Evolutionary conservation across 1,140 invertebrate species (phyloP).

Genomic region (Pristionchus pacificus): DNA sequence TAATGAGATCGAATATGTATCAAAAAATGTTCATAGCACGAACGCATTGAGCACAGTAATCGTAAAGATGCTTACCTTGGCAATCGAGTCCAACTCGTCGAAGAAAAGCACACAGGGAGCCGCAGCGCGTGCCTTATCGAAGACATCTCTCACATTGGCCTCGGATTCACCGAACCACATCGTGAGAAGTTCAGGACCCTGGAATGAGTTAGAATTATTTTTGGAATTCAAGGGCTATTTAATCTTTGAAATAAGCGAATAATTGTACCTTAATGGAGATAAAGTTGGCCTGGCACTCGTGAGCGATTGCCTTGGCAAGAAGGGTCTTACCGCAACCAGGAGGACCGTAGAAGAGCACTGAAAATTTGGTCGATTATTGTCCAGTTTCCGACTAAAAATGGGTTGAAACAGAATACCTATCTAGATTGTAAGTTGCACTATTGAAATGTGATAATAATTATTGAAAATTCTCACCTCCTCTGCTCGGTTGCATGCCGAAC

Average conservation of each 20-base stretch:
- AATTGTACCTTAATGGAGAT: slow-evolving; percentile 84
- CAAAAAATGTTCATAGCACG: too few relatives aligned
- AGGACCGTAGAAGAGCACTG: slow-evolving; percentile 95
- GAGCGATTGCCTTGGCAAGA: slow-evolving; percentile 96
- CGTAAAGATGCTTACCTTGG: too few relatives aligned
- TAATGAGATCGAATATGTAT: too few relatives aligned
- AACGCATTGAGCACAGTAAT: too few relatives aligned
- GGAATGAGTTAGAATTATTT: slow-evolving; percentile 7
- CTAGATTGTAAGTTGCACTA: too few relatives aligned
- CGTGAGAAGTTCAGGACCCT: slow-evolving; percentile 82
- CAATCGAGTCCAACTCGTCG: slow-evolving; percentile 98
- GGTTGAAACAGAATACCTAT: too few relatives aligned
- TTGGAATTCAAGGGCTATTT: slow-evolving; percentile 55
- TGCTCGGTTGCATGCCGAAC: slow-evolving; percentile 97
- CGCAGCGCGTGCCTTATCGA: slow-evolving; percentile 94
- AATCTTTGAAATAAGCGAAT: background rate
- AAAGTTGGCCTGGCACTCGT: slow-evolving; percentile 98
- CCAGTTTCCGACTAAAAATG: background rate
- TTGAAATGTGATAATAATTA: too few relatives aligned
- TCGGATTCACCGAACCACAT: slow-evolving; percentile 99
- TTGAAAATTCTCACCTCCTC: too few relatives aligned
- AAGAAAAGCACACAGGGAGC: slow-evolving; percentile 99
- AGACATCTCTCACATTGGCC: slow-evolving; percentile 96
- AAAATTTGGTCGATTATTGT: slow-evolving; percentile 55
- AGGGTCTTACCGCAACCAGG: slow-evolving; percentile 84